phyloP scores from a whole-genome alignment of 1,140 invertebrate species.

The Lepidotrigona ventralis region DNA sequence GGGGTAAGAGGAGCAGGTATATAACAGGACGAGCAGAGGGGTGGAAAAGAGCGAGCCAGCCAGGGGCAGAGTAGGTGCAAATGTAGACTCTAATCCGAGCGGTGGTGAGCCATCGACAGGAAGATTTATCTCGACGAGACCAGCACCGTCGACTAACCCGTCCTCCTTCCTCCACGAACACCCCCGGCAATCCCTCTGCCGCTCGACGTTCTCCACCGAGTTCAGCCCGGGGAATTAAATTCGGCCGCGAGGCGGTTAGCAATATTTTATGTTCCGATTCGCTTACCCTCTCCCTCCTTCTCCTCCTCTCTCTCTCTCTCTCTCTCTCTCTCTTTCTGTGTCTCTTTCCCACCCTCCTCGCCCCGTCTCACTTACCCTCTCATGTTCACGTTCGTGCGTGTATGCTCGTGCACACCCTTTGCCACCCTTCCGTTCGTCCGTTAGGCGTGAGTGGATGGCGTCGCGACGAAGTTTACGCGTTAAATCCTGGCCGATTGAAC shows the following conservation, averaged over 20 bases:
- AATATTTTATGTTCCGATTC: slow-evolving; percentile 64
- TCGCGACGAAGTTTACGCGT: slow-evolving; percentile 42
- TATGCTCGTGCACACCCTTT: not conserved
- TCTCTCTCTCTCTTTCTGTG: not conserved
- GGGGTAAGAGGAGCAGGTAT: not conserved
- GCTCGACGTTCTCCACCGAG: slow-evolving; percentile 52
- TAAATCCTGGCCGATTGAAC: slow-evolving; percentile 37
- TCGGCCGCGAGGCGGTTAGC: slow-evolving; percentile 59
- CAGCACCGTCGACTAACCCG: slow-evolving; percentile 41
- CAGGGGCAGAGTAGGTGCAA: slow-evolving; percentile 65
- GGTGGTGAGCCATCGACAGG: slow-evolving; percentile 73
- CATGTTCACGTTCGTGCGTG: not conserved
- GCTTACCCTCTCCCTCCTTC: not conserved
- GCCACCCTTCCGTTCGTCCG: not conserved
- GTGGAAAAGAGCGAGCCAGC: not conserved
- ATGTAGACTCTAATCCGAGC: slow-evolving; percentile 74
- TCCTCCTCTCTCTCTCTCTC: not conserved
- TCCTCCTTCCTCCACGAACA: slow-evolving; percentile 28
- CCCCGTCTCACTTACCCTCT: too few species aligned
- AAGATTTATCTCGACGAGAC: slow-evolving; percentile 72
- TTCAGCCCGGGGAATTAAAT: slow-evolving; percentile 64
- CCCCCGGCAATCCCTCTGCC: slow-evolving; percentile 44
- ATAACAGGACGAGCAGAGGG: not conserved
- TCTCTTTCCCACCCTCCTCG: too few species aligned
- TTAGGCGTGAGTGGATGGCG: not conserved